Percentiles rank a stretch among this genome's conserved stretches.
Evolutionary conservation across 2,888 invertebrate species (phyloP).

Genomic region (Ennomos quercinarius): DNA sequence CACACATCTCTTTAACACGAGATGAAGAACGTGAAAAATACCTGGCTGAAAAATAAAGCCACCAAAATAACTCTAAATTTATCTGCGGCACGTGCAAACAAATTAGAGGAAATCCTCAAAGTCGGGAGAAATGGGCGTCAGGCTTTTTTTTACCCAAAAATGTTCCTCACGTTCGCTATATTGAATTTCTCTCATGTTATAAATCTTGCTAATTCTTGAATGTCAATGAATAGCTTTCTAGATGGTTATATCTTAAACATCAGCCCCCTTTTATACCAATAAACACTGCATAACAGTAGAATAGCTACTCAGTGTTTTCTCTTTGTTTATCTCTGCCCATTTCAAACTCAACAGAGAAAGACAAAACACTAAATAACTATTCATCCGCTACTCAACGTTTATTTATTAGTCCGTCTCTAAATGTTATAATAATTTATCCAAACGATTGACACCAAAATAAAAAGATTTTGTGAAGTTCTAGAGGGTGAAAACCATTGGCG

Average conservation of each 20-base stretch:
- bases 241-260: background rate
- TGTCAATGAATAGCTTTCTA: constrained; percentile 54
- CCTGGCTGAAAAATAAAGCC: constrained; percentile 28
- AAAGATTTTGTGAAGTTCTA: too few species aligned
- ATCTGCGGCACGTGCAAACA: constrained; percentile 47
- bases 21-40: background rate
- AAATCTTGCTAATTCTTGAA: constrained; percentile 55
- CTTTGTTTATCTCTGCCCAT: too few species aligned
- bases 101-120: constrained; percentile 51
- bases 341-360: too few species aligned
- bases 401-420: too few species aligned
- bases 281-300: too few species aligned
- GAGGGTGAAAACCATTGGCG: too few species aligned
- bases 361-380: too few species aligned
- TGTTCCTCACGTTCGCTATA: constrained; percentile 40
- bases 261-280: too few species aligned
- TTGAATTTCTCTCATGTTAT: constrained; percentile 52
- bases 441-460: too few species aligned
- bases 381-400: too few species aligned
- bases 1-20: background rate
- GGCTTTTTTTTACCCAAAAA: constrained; percentile 36
- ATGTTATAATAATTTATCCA: too few species aligned
- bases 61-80: constrained; percentile 35
- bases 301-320: too few species aligned
- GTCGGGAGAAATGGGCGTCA: constrained; percentile 32